Evolutionary conservation across 2,888 invertebrate genomes (phyloP), one percentile per base, ranked within the genome.

Genomic region (Zygothrica quintamaculata): DNA sequence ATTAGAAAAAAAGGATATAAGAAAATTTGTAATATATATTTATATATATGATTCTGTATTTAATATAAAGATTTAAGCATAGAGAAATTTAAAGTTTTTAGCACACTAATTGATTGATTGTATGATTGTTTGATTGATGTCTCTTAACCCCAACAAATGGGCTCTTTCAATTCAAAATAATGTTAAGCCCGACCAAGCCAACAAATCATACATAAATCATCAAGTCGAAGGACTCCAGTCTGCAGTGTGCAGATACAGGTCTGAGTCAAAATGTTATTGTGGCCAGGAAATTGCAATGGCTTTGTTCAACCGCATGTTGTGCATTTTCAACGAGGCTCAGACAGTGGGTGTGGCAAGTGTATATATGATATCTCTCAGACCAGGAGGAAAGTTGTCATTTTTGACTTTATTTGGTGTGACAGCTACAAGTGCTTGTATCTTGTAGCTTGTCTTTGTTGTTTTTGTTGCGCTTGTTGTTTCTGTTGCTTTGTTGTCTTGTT

Each of bases 331-430:
- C 13, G 26, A 4, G 7, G 8, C 29, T 43, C 7, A 9, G 22
- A 26, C 31, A 16, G 26, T 6, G 39, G 18, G 18, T 22, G 5
- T 22, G 18, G 18, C 3, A 5, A n/a, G n/a, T n/a, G n/a, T n/a
- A n/a, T n/a, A n/a, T 16, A 34, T 36, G 65, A 3, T 29, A 4
- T 16, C 16, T 12, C 13, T 18, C 3, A n/a, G n/a, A n/a, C 33
- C 42, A 40, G 18, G 47, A 31, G 37, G 37, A 55, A 69, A 22
- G 44, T 29, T 58, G 52, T 57, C 33, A 43, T 42, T 68, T 55
- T 46, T 52, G 51, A 42, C 60, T 52, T 64, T 51, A 58, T 55
- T 68, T 65, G 50, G 37, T 33, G 12, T 68, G 74, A 57, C 59
- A 73, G 56, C 53, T 47, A 59, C 57, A 62, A 66, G 57, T 51